phyloP scores from a whole-genome alignment of 2,888 invertebrate genomes.

The Cephus pygmeus region DNA sequence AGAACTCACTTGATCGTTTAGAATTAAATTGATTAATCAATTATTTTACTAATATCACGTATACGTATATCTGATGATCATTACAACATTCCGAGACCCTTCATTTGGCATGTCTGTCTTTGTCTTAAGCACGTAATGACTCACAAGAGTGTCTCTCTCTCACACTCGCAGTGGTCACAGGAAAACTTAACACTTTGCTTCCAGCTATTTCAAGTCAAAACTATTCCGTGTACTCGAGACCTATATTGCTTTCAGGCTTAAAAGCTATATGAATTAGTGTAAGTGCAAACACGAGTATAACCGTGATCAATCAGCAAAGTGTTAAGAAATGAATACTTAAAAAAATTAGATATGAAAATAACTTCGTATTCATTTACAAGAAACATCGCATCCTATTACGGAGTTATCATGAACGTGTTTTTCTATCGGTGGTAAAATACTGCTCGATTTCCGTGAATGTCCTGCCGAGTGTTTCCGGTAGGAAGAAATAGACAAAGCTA shows the following conservation, averaged over 20 bases:
- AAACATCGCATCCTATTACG: background rate
- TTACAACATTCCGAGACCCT: background rate
- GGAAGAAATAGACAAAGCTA: constrained; percentile 66
- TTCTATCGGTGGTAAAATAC: constrained; percentile 52
- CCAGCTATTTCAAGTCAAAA: too few relatives aligned
- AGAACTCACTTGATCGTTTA: background rate
- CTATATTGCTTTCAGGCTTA: too few relatives aligned
- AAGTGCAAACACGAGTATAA: too few relatives aligned
- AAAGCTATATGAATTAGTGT: too few relatives aligned
- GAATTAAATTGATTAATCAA: background rate
- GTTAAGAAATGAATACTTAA: background rate
- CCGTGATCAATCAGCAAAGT: too few relatives aligned
- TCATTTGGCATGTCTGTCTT: background rate
- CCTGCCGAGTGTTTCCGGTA: constrained; percentile 72
- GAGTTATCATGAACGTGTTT: background rate
- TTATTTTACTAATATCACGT: background rate
- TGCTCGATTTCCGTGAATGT: constrained; percentile 70
- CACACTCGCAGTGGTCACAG: background rate
- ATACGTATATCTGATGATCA: background rate
- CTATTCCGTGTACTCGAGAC: too few relatives aligned
- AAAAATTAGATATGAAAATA: background rate
- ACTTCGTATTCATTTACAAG: background rate
- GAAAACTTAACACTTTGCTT: background rate
- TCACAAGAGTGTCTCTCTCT: background rate
- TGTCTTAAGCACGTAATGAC: background rate